Conservation (phyloP, 2,888 invertebrate genomes). For the Brassicogethes aeneus region DNA sequence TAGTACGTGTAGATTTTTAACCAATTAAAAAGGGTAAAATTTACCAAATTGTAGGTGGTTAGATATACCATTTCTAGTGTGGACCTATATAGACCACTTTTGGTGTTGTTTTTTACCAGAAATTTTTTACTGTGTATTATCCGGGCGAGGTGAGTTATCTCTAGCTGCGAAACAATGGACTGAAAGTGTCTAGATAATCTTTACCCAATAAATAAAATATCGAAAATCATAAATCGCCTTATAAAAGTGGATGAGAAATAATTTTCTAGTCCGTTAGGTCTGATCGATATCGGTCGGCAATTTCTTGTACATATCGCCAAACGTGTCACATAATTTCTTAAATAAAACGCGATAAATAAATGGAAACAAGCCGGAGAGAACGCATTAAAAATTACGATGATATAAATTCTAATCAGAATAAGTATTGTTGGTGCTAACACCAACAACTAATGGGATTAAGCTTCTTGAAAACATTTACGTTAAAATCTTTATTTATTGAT, state of each 20-base stretch:
- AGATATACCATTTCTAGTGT: no score
- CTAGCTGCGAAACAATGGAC: background rate
- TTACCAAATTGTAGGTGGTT: no score
- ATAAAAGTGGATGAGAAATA: slow-evolving; percentile 25
- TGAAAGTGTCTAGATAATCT: slow-evolving; percentile 12
- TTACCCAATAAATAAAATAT: slow-evolving; percentile 13
- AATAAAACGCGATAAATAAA: slow-evolving; percentile 32
- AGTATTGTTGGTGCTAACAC: no score
- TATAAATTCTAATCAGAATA: slow-evolving; percentile 36
- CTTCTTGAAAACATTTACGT: no score
- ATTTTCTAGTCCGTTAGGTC: slow-evolving; percentile 24
- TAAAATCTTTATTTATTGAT: no score
- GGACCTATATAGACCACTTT: no score
- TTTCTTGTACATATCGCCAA: slow-evolving; percentile 23
- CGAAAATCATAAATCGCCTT: slow-evolving; percentile 11
- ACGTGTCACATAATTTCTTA: slow-evolving; percentile 31
- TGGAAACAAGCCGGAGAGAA: slow-evolving; percentile 27
- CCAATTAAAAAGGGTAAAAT: no score
- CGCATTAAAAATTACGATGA: slow-evolving; percentile 35
- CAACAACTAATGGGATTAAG: no score
- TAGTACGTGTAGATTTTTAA: no score
- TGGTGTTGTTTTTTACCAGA: no score
- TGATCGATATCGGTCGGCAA: slow-evolving; percentile 21
- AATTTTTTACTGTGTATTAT: no score
- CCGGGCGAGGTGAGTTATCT: slow-evolving; percentile 12